These are phyloP conservation scores for Platycercus adscitus DNA, from an alignment of 2,113 vertebrate genomes.

Conservation along the genomic window DNA sequence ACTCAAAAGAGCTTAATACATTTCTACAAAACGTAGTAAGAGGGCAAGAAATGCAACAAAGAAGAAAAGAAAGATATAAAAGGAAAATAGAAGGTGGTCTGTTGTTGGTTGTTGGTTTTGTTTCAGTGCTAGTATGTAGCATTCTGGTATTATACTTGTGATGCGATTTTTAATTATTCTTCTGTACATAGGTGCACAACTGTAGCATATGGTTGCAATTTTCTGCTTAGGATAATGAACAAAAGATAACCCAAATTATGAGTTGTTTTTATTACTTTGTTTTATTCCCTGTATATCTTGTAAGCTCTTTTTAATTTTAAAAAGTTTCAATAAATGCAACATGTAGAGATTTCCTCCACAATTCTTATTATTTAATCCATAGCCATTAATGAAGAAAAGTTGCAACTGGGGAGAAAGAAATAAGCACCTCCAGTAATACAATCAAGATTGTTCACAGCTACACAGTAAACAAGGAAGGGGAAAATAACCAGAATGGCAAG, in stretches of 20 bases:
- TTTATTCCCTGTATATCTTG: not conserved
- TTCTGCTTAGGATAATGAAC: not conserved
- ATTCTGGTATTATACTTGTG: not conserved
- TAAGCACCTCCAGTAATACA: conserved; percentile 2
- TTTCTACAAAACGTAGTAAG: not conserved
- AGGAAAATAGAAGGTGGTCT: not conserved
- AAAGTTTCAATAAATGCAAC: not conserved
- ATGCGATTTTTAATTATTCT: not conserved
- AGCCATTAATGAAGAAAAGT: not conserved
- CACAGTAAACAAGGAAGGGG: not conserved
- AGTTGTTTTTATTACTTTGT: not conserved
- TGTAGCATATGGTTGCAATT: not conserved
- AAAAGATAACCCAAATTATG: not conserved
- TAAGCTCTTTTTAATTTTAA: not conserved
- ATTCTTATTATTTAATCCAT: conserved; percentile 11
- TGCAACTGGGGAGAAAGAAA: not conserved
- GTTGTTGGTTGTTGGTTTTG: not conserved
- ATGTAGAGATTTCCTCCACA: not conserved
- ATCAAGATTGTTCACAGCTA: not conserved
- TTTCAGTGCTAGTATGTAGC: not conserved
- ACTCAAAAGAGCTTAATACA: not conserved
- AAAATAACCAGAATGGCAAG: not conserved
- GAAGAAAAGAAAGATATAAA: not conserved
- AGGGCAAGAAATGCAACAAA: not conserved
- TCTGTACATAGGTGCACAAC: not conserved